These are phyloP conservation scores for Drosophila ohnishii DNA, from an alignment of 1,140 invertebrate genomes.

Conservation along the genomic window DNA sequence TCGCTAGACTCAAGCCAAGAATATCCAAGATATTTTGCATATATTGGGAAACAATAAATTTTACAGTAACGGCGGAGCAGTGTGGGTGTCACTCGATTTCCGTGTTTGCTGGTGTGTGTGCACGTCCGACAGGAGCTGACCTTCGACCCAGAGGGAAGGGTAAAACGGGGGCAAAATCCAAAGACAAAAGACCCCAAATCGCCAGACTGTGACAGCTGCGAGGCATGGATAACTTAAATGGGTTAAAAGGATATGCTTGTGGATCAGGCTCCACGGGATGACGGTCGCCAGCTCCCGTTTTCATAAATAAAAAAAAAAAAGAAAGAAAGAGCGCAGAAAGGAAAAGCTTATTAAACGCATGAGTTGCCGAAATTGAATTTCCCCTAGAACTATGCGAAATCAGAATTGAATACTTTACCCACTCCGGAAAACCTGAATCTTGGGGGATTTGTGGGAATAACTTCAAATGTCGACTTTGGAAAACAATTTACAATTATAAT, in stretches of 20 bases:
- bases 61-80: constrained; percentile 56
- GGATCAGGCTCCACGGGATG: constrained; percentile 22
- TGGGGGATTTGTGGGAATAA: constrained; percentile 28
- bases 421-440: constrained; percentile 1
- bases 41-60: constrained; percentile 82
- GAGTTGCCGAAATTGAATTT: constrained; percentile 54
- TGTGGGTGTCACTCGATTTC: constrained; percentile 27
- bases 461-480: constrained; percentile 36
- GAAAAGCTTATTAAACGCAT: constrained; percentile 53
- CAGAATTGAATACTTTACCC: constrained; percentile 20
- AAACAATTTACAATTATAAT: constrained; percentile 80
- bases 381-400: constrained; percentile 30
- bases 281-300: constrained; percentile 1
- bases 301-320: constrained; percentile 11
- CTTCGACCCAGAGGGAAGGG: constrained; percentile 55
- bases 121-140: constrained; percentile 67
- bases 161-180: constrained; percentile 12
- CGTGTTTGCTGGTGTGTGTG: constrained; percentile 18
- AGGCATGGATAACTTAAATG: constrained; percentile 80
- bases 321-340: constrained; percentile 5
- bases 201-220: constrained; percentile 79
- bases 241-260: constrained; percentile 74
- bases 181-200: constrained; percentile 76
- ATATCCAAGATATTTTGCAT: constrained; percentile 59
- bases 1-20: neutral